Conservation (phyloP, 2,113 vertebrate genomes). For the Orycteropus afer region DNA sequence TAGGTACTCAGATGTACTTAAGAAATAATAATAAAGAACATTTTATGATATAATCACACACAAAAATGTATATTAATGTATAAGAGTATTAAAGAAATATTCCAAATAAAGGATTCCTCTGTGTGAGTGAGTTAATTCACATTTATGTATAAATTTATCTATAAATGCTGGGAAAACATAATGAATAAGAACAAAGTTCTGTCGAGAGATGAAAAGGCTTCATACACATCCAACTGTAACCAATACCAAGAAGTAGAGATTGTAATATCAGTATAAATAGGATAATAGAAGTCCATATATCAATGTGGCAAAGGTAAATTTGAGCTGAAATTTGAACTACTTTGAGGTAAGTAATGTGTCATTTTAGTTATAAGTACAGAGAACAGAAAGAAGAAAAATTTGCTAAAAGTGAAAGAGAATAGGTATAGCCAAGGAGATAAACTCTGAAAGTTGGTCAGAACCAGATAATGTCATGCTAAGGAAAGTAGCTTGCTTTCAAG, state of each 20-base stretch:
- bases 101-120: slow-evolving; percentile 64
- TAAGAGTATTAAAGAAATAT: slow-evolving; percentile 53
- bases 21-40: slow-evolving; percentile 64
- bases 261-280: not conserved
- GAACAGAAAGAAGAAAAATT: not conserved
- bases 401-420: not conserved
- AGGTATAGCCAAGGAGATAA: not conserved
- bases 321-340: not conserved
- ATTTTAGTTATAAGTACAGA: not conserved
- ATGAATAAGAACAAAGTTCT: slow-evolving; percentile 19
- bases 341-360: not conserved
- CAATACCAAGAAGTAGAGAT: not conserved
- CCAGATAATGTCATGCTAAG: not conserved
- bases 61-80: slow-evolving; percentile 28
- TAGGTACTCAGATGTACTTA: not conserved
- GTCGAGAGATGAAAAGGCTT: not conserved
- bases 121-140: not conserved
- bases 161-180: not conserved
- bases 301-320: not conserved
- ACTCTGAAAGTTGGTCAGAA: not conserved
- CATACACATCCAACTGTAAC: not conserved
- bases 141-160: not conserved
- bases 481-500: not conserved
- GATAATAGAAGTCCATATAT: not conserved
- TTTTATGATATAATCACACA: slow-evolving; percentile 40